These are phyloP conservation scores for Sphaerodactylus townsendi DNA, from an alignment of 2,113 vertebrate genomes.

Conservation along the genomic window DNA sequence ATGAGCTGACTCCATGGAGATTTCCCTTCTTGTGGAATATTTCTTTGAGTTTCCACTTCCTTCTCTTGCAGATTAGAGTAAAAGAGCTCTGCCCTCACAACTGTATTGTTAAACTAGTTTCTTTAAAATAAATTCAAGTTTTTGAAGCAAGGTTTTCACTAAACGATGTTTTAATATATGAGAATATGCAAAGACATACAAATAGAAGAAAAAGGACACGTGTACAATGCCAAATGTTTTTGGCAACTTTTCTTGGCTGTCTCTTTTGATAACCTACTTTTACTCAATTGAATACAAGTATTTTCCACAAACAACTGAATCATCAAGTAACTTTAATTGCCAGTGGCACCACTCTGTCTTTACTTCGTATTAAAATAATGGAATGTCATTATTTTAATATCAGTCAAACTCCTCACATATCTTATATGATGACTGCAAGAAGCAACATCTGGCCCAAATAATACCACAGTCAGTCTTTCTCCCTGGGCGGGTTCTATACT, in stretches of 20 bases:
- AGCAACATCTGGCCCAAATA: not conserved
- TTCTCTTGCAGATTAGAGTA: not conserved
- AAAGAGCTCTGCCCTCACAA: not conserved
- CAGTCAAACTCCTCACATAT: slow-evolving; percentile 1
- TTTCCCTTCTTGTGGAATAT: not conserved
- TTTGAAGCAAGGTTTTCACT: slow-evolving; percentile 18
- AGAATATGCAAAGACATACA: not conserved
- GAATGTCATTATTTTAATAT: not conserved
- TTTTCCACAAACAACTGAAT: not conserved
- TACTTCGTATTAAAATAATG: slow-evolving; percentile 4
- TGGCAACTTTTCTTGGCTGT: not conserved
- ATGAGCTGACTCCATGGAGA: not conserved
- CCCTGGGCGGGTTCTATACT: too few relatives aligned
- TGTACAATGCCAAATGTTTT: not conserved
- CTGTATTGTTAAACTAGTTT: not conserved
- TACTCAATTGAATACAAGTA: not conserved
- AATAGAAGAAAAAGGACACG: not conserved
- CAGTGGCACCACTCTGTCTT: not conserved
- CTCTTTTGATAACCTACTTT: not conserved
- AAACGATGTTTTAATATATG: not conserved
- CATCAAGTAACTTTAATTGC: not conserved
- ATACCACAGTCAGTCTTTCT: not conserved
- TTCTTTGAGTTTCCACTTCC: not conserved
- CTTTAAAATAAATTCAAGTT: not conserved
- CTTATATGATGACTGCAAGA: not conserved